Base-by-base conservation (phyloP, 2,113 vertebrate genomes). In the Piliocolobus tephrosceles region DNA sequence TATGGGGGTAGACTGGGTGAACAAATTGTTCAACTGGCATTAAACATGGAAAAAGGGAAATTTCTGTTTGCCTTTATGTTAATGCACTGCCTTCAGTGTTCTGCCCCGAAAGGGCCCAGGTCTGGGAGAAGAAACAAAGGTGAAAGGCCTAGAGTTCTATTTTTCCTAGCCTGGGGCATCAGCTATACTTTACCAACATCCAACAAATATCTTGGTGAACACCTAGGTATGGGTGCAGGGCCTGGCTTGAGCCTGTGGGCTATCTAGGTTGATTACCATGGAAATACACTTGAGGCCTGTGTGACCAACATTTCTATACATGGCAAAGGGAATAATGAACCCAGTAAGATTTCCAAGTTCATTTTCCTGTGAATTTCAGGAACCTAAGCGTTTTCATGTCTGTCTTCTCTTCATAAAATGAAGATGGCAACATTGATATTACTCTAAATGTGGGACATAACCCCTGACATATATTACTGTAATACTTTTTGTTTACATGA, bases 401-500 rank as follows among this genome's bases (percentile, higher is more conserved):
- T 64, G 30, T 90, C 92, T 90, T 58, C 25, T 40, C 38, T 25
- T 87, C 17, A 2, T 45, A 92, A 76, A 86, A 83, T 88, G 30
- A 57, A 96, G 45, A 78, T 88, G 64, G 38, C 90, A 58, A 58
- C 27, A n/a, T 11, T 40, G 89, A 81, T 1, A 3, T 38, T 84
- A 47, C 4, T 20, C 8, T 92, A 72, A 96, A 81, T 47, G 40
- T 43, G 43, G 93, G 52, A 68, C 27, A n/a, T 35, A 68, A 84
- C 8, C 6, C 14, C 27, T 14, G 8, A 25, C 16, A 35, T 45
- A 52, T 47, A 84, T 75, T 55, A 70, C 83, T 52, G 16, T 38
- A 95, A 35, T 79, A 4, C 12, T 52, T 78, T 57, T 89, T 96
- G 40, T 86, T 94, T 91, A 58, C 5, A 20, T 96, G 88, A 96